A percentile compares a stretch with the other conserved stretches of the same genome.
Conservation (phyloP, 2,888 invertebrate genomes). For the Lumbricus terrestris region DNA sequence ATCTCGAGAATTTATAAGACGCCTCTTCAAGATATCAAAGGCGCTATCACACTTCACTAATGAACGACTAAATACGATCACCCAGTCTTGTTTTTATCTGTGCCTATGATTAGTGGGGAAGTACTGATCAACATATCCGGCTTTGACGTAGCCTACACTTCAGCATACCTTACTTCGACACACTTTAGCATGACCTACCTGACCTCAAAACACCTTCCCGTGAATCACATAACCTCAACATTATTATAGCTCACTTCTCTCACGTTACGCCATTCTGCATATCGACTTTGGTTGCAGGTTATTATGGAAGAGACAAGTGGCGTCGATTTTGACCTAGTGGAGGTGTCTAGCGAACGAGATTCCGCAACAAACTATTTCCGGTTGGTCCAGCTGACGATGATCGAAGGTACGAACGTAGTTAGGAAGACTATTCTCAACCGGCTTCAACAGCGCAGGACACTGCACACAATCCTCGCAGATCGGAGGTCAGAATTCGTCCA, state of each 20-base stretch:
- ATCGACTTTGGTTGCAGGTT: background rate
- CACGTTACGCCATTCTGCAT: no score
- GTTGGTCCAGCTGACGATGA: constrained; percentile 5
- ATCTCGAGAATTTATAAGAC: no score
- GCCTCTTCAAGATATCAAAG: no score
- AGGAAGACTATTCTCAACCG: background rate
- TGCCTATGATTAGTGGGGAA: background rate
- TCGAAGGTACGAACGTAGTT: background rate
- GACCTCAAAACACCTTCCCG: no score
- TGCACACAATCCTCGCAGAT: background rate
- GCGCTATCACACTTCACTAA: no score
- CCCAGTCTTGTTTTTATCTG: background rate
- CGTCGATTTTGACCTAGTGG: background rate
- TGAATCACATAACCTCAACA: no score
- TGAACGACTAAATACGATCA: no score
- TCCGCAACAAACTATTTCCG: background rate
- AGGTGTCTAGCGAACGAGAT: background rate
- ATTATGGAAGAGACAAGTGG: background rate
- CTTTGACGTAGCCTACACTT: no score
- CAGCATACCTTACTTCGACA: no score
- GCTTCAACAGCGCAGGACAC: background rate
- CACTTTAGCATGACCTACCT: no score
- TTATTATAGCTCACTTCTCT: no score
- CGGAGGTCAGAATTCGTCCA: background rate
- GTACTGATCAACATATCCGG: no score